Base-by-base conservation (phyloP, 2,797 vertebrate species). In the Sebastes minor region DNA sequence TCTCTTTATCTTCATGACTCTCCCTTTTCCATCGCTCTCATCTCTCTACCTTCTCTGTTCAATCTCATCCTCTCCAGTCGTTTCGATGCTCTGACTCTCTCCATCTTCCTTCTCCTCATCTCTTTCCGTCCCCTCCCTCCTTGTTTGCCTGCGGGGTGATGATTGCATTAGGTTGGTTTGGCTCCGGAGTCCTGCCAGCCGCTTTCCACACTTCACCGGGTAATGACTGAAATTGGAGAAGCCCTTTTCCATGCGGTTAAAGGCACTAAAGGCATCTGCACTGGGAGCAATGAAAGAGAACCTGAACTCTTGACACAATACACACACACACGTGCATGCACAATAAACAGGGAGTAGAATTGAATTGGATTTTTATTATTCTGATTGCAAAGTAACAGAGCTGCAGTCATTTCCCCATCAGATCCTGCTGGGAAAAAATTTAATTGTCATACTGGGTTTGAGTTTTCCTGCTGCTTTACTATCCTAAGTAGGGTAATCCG, bases 211-310 rank as follows among this genome's bases (percentile, higher is more conserved):
- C 88, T 91, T 90, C 81, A 74, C 80, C 1, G 83, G 78, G 76
- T 93, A 91, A 93, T 90, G 92, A 89, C 87, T 94, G 93, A 92
- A 94, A 95, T 76, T 59, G 67, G 92, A 95, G 92, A 89, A 80
- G 88, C 80, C 76, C 65, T 87, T 93, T 92, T 88, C 88, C 82
- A 84, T 90, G 85, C 53, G 55, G 91, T 88, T 92, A 85, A 85
- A 91, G 89, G 78, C 89, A 88, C 83, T 86, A 80, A 87, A 87
- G 84, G 89, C 86, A 92, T 91, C 85, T 89, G 76, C 27, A 76
- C 80, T 61, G 71, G 75, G 33, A 85, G 76, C 72, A 77, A 69
- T 85, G 83, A 91, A 84, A 77, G 61, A 82, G 33, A 75, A 84
- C 63, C 86, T 72, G 81, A 76, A 33, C 76, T 76, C 49, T 70